Base-by-base conservation (phyloP, 2,888 invertebrate species). In the Caenorhabditis parvicauda region DNA sequence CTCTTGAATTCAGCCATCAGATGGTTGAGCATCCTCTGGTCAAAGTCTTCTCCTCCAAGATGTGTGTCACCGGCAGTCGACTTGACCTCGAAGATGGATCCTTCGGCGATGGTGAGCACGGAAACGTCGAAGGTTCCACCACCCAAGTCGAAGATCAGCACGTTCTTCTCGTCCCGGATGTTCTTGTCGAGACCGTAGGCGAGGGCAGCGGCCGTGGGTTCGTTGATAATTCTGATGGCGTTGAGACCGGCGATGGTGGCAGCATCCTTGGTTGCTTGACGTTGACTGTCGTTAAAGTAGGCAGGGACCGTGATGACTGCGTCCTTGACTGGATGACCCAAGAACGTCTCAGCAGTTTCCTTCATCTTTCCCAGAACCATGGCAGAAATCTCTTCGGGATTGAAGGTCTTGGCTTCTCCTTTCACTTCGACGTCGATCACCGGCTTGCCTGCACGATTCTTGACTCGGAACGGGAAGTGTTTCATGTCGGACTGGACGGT, bases 221-320 rank as follows among this genome's bases (percentile, higher is more conserved):
- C n/a, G n/a, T n/a, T n/a, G n/a, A n/a, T n/a, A n/a, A n/a, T n/a
- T n/a, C n/a, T n/a, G 24, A 59, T 38, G 2, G 47, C 49, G 27
- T 59, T 59, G 14, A 59, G 32, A 14, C 59, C 59, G 7, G 59
- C 53, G 25, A 59, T 53, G 7, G 35, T 32, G 3, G 46, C 59
- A n/a, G 59, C 59, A 49, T 53, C 59, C 21, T 54, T 59, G 17
- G 54, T 59, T 12, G 59, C 59, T 32, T 56, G 87, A 39, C 87
- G 83, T 76, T 87, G 87, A 0, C 39, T 87, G 76, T 87, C 86
- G 77, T 87, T 87, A 82, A 88, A 88, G 80, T 90, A 90, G 3
- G 90, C 90, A 9, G 92, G 88, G 69, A 91, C 91, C 57, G 91
- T 91, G 77, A 92, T 88, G n/a, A 91, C 91, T 67, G 91, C 91